Evolutionary conservation across 2,797 vertebrate species (phyloP).

Genomic region (Gorsachius magnificus): DNA sequence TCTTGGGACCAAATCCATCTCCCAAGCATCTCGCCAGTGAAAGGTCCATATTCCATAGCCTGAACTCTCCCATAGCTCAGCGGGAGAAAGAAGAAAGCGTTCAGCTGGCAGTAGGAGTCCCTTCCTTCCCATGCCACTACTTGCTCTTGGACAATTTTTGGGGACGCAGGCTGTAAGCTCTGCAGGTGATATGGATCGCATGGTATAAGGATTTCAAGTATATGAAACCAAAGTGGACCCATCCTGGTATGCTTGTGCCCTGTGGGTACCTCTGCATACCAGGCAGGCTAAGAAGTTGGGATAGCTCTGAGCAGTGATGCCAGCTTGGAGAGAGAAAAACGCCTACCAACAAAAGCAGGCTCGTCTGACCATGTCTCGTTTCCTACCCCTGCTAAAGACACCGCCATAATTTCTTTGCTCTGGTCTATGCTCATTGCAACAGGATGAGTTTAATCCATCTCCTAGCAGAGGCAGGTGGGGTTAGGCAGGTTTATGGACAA

Average conservation of each 20-base stretch:
- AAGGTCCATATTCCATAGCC: background rate
- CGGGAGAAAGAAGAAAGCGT: background rate
- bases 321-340: background rate
- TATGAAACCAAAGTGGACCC: background rate
- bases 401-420: background rate
- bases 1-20: background rate
- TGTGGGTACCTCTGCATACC: accelerated
- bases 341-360: background rate
- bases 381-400: background rate
- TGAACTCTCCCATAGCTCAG: background rate
- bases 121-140: background rate
- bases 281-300: too few species aligned
- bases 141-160: background rate
- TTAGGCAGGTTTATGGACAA: background rate
- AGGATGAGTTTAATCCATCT: background rate
- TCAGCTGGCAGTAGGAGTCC: background rate
- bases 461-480: background rate
- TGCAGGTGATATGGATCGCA: background rate
- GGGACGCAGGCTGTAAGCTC: background rate
- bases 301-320: background rate
- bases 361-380: background rate
- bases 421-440: background rate
- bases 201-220: background rate
- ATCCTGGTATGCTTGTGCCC: too few species aligned
- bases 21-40: background rate